These are phyloP conservation scores for Drosophila stalkeri DNA, from an alignment of 2,888 invertebrate genomes.

Conservation along the genomic window DNA sequence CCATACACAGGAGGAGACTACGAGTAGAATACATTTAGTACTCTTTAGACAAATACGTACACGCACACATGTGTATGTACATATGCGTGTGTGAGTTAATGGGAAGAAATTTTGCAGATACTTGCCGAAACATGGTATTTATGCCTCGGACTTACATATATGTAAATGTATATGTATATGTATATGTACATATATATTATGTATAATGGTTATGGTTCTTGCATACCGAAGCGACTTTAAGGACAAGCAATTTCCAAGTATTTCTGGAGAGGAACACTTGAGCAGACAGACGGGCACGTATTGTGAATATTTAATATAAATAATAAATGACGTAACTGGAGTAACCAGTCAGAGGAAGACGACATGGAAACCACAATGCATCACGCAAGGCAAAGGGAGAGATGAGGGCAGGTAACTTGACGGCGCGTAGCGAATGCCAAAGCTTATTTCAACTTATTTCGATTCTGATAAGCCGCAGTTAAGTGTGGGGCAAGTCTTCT, in stretches of 20 bases:
- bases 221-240: slow-evolving; percentile 30
- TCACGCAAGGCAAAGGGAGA: slow-evolving; percentile 5
- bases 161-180: background rate
- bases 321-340: slow-evolving; percentile 47
- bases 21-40: background rate
- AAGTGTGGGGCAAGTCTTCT: background rate
- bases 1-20: background rate
- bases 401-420: background rate
- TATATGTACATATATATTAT: too few relatives aligned
- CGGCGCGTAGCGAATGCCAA: background rate
- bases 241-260: background rate
- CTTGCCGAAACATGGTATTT: slow-evolving; percentile 10
- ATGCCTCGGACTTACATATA: slow-evolving; percentile 1
- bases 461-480: background rate
- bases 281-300: slow-evolving; percentile 27
- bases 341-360: slow-evolving; percentile 13
- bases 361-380: slow-evolving; percentile 16
- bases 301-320: slow-evolving; percentile 63
- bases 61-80: background rate
- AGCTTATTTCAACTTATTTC: background rate
- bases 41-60: background rate
- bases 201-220: slow-evolving; percentile 8
- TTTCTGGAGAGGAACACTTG: slow-evolving; percentile 11
- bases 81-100: background rate
- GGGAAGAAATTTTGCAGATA: background rate